Conservation (phyloP, 2,888 invertebrate species). For the Noctuana brunneofusca region DNA sequence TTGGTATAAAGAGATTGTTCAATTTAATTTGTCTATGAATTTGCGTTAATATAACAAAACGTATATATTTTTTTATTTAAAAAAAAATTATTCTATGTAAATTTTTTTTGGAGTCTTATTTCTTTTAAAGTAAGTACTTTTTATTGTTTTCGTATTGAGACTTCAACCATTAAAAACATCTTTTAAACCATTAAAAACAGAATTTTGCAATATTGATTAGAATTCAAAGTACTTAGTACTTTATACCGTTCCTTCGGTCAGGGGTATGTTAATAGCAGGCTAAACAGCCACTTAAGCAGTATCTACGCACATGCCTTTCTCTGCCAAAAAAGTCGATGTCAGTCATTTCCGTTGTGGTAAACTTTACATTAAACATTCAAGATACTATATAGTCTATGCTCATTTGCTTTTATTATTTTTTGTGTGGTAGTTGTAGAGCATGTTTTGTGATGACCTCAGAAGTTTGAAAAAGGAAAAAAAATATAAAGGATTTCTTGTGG, state of each 20-base stretch:
- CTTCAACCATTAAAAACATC: no score
- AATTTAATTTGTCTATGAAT: background rate
- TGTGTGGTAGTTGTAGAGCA: background rate
- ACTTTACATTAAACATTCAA: constrained; percentile 41
- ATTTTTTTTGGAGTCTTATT: no score
- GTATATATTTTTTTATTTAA: no score
- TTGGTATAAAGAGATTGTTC: constrained; percentile 33
- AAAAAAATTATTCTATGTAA: no score
- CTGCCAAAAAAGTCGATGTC: constrained; percentile 56
- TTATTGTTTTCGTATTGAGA: no score
- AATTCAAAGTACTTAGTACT: background rate
- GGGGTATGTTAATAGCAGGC: constrained; percentile 9
- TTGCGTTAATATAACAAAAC: background rate
- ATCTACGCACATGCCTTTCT: constrained; percentile 37
- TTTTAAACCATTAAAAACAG: no score
- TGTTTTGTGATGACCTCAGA: background rate
- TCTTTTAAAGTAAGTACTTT: no score
- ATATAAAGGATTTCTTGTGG: no score
- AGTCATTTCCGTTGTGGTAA: constrained; percentile 66
- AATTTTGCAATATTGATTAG: background rate
- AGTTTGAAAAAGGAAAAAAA: no score
- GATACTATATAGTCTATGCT: constrained; percentile 4
- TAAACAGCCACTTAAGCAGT: constrained; percentile 25
- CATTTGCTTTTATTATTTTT: background rate
- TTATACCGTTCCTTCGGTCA: background rate